Evolutionary conservation across 2,113 vertebrate species (phyloP).

Genomic region (Coreoperca whiteheadi): DNA sequence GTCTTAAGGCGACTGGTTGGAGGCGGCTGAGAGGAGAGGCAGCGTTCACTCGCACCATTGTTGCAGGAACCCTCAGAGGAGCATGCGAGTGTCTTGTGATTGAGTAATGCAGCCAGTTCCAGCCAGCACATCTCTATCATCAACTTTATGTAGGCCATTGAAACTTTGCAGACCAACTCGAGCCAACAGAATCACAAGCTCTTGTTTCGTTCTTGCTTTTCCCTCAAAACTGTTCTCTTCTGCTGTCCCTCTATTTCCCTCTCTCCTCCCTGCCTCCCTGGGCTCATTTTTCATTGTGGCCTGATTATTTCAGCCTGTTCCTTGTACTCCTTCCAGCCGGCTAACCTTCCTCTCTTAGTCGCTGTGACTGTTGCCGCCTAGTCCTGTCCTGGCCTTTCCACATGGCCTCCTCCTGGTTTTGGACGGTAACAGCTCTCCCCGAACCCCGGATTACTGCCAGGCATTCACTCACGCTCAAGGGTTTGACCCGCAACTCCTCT

Average conservation of each 20-base stretch:
- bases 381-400: constrained; percentile 44
- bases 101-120: constrained; percentile 43
- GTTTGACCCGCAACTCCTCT: constrained; percentile 25
- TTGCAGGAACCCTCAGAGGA: constrained; percentile 66
- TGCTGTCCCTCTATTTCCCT: constrained; percentile 51
- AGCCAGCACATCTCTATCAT: constrained; percentile 50
- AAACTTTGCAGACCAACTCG: constrained; percentile 62
- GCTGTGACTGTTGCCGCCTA: constrained; percentile 42
- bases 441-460: constrained; percentile 16
- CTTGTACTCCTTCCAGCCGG: constrained; percentile 69
- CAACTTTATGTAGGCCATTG: constrained; percentile 80
- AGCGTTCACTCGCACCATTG: constrained; percentile 41
- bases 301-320: constrained; percentile 84
- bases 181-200: constrained; percentile 59
- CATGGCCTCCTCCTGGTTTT: constrained; percentile 49
- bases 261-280: constrained; percentile 68
- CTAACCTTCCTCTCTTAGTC: constrained; percentile 65
- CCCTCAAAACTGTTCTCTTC: constrained; percentile 47
- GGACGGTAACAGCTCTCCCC: constrained; percentile 33
- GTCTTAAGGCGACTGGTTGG: constrained; percentile 25
- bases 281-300: constrained; percentile 84
- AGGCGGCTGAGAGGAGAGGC: constrained; percentile 18
- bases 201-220: constrained; percentile 41
- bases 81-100: constrained; percentile 53
- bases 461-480: constrained; percentile 34